These are phyloP conservation scores for Emydura subglobosa DNA, from an alignment of 2,113 vertebrate genomes.

Conservation along the genomic window DNA sequence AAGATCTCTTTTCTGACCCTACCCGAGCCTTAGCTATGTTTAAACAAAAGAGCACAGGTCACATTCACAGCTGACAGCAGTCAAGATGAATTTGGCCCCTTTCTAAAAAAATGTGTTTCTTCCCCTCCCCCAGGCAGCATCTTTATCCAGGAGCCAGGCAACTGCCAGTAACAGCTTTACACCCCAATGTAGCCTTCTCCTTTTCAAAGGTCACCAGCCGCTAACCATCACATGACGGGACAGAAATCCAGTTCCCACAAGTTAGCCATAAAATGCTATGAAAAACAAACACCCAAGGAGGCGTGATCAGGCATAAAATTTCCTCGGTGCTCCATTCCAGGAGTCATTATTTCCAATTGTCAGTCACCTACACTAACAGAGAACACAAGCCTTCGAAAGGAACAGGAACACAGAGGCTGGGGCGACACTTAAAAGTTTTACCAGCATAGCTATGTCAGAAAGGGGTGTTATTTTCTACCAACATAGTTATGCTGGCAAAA, in stretches of 20 bases:
- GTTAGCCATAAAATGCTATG: background rate
- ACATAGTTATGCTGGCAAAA: background rate
- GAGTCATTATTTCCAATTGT: background rate
- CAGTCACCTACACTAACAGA: background rate
- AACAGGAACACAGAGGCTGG: background rate
- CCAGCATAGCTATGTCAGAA: background rate
- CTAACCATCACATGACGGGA: background rate
- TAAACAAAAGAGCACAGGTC: background rate
- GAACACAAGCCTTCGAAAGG: background rate
- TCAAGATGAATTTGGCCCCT: background rate
- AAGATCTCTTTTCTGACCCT: background rate
- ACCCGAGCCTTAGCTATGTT: background rate
- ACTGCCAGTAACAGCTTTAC: background rate
- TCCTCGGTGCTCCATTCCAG: background rate
- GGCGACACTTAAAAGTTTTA: background rate
- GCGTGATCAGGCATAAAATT: background rate
- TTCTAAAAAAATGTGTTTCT: accelerated
- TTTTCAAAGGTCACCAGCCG: background rate
- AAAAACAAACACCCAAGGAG: background rate
- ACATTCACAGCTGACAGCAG: background rate
- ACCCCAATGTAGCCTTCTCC: background rate
- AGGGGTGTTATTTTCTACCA: background rate
- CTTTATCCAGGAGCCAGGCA: background rate
- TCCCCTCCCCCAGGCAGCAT: accelerated
- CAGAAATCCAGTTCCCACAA: background rate